A percentile compares a stretch with the other conserved stretches of the same genome.
Conservation (phyloP, 1,140 invertebrate species). For the Brachionus sp. region DNA sequence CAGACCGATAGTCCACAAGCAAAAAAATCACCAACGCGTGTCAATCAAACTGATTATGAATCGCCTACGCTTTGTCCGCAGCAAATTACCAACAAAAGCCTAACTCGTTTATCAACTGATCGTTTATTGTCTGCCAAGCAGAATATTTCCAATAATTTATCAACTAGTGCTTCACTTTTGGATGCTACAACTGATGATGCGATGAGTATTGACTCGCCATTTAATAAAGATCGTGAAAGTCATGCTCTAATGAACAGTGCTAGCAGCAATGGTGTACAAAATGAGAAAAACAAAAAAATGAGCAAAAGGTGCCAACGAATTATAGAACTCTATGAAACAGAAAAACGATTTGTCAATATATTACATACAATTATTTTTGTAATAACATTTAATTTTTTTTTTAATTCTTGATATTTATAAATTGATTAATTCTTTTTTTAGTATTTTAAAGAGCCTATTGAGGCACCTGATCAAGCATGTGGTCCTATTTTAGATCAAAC, state of each 20-base stretch:
- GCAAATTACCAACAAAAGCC: neutral
- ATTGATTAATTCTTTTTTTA: constrained; percentile 58
- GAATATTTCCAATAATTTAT: constrained; percentile 42
- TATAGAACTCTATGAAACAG: constrained; percentile 87
- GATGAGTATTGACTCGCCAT: constrained; percentile 34
- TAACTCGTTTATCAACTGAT: constrained; percentile 39
- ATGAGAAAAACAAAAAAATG: constrained; percentile 58
- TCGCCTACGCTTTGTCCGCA: constrained; percentile 30
- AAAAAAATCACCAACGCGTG: neutral
- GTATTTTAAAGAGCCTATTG: constrained; percentile 87
- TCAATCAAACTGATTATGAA: neutral
- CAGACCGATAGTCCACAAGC: constrained; percentile 31
- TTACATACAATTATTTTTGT: constrained; percentile 84
- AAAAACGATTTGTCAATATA: constrained; percentile 92
- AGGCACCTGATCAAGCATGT: constrained; percentile 73
- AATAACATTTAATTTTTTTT: constrained; percentile 48
- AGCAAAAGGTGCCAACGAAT: constrained; percentile 80
- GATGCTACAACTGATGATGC: constrained; percentile 28
- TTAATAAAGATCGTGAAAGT: neutral
- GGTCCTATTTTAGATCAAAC: constrained; percentile 78
- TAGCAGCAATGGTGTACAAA: constrained; percentile 36
- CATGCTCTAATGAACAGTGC: constrained; percentile 14
- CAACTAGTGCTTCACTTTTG: constrained; percentile 36
- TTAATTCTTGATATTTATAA: constrained; percentile 1
- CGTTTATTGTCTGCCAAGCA: neutral